Conservation (phyloP, 2,888 invertebrate genomes). For the Lucinisca nassula region DNA sequence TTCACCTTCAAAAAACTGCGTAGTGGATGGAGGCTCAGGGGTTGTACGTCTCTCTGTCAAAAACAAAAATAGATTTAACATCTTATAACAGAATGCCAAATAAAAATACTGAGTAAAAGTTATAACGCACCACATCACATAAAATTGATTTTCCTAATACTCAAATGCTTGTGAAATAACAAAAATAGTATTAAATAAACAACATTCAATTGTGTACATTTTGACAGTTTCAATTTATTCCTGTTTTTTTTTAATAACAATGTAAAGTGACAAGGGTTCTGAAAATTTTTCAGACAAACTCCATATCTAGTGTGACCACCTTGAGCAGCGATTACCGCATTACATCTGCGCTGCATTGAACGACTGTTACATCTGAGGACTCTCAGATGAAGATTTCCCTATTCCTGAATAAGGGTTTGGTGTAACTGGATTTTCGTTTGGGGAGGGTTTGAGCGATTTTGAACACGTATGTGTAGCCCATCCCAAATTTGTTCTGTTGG, state of each 20-base stretch:
- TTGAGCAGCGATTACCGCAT: background rate
- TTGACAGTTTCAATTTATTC: too few relatives aligned
- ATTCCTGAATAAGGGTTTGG: background rate
- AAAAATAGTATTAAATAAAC: background rate
- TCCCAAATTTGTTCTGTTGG: background rate
- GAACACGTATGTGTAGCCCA: background rate
- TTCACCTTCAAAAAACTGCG: slow-evolving; percentile 1
- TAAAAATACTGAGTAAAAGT: background rate
- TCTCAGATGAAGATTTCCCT: background rate
- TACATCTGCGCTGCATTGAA: background rate
- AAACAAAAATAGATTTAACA: background rate
- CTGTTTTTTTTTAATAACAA: background rate
- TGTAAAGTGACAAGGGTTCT: background rate
- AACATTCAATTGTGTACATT: background rate
- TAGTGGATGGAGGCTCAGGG: background rate
- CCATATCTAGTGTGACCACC: background rate
- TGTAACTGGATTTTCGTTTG: background rate
- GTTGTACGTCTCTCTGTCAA: background rate
- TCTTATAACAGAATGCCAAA: too few relatives aligned
- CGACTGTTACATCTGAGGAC: background rate
- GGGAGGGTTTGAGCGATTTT: background rate
- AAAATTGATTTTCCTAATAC: background rate
- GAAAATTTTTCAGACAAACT: background rate
- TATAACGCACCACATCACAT: background rate
- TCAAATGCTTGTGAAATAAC: background rate